Percentiles rank a stretch among this genome's conserved stretches.
phyloP scores from a whole-genome alignment of 2,113 vertebrate species.

The Centrocercus urophasianus region DNA sequence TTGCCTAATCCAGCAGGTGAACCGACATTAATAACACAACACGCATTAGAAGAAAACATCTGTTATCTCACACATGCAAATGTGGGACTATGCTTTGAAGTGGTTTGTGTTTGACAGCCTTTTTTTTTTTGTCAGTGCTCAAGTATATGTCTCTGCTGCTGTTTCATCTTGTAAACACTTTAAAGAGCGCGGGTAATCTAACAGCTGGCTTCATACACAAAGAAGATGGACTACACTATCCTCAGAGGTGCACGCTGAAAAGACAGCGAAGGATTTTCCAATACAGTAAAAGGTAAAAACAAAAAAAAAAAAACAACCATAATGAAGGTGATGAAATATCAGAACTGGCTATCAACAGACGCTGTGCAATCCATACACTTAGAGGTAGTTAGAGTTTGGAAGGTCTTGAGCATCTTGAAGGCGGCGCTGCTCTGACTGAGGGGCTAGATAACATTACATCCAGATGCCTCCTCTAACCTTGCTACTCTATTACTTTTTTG shows the following conservation, averaged over 20 bases:
- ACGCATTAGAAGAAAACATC: background rate
- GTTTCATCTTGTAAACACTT: background rate
- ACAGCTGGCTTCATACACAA: background rate
- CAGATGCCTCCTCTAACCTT: background rate
- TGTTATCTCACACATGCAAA: background rate
- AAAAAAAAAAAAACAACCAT: background rate
- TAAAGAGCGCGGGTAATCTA: background rate
- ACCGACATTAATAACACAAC: background rate
- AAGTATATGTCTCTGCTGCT: background rate
- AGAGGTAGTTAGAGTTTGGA: background rate
- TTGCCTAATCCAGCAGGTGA: background rate
- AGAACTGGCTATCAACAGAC: too few species aligned
- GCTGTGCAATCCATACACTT: background rate
- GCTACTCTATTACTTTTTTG: fast-evolving
- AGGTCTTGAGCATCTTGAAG: background rate
- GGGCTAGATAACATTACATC: background rate
- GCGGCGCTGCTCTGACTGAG: background rate
- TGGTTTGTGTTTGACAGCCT: background rate
- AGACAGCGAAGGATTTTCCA: fast-evolving
- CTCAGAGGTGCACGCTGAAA: background rate
- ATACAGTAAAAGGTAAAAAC: background rate
- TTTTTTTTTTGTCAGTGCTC: background rate
- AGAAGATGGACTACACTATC: background rate
- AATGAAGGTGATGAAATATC: background rate
- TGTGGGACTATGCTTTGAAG: background rate